phyloP scores from a whole-genome alignment of 2,888 invertebrate genomes.

The Campopleginae sp. region DNA sequence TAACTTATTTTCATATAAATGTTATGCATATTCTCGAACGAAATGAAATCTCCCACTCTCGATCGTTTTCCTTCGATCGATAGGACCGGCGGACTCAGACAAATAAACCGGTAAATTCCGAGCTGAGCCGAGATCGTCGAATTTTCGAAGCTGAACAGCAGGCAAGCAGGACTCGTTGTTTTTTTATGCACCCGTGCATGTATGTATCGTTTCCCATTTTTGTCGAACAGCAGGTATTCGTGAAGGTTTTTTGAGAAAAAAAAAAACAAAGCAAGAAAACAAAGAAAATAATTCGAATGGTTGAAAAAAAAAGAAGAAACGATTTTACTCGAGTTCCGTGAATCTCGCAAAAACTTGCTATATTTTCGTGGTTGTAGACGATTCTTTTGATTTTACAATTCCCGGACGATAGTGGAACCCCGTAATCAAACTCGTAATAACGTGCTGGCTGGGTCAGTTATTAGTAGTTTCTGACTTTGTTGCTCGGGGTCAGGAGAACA shows the following conservation, averaged over 20 bases:
- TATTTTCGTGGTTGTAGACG: conserved; percentile 16
- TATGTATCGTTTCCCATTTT: conserved; percentile 6
- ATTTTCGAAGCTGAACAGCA: conserved; percentile 61
- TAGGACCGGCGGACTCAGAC: not conserved
- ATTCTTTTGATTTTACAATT: conserved; percentile 13
- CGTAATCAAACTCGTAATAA: conserved; percentile 61
- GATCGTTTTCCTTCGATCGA: not conserved
- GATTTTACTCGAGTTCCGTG: conserved; percentile 24
- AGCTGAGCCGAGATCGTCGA: conserved; percentile 14
- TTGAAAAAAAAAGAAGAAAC: not conserved
- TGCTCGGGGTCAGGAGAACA: conserved; percentile 26
- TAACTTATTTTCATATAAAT: not conserved
- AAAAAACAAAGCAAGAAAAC: not conserved
- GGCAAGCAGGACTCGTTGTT: conserved; percentile 56
- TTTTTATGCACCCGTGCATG: not conserved
- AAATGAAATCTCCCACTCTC: not conserved
- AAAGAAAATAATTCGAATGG: not conserved
- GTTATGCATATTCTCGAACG: not conserved
- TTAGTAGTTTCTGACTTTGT: conserved; percentile 1
- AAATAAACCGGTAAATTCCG: not conserved
- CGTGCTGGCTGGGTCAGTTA: conserved; percentile 44
- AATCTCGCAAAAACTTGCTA: conserved; percentile 2
- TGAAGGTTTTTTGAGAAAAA: not conserved
- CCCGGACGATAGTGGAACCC: conserved; percentile 29
- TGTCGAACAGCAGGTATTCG: conserved; percentile 40